These are phyloP conservation scores for Brachylomia viminalis DNA, from an alignment of 2,888 invertebrate species.

Conservation along the genomic window DNA sequence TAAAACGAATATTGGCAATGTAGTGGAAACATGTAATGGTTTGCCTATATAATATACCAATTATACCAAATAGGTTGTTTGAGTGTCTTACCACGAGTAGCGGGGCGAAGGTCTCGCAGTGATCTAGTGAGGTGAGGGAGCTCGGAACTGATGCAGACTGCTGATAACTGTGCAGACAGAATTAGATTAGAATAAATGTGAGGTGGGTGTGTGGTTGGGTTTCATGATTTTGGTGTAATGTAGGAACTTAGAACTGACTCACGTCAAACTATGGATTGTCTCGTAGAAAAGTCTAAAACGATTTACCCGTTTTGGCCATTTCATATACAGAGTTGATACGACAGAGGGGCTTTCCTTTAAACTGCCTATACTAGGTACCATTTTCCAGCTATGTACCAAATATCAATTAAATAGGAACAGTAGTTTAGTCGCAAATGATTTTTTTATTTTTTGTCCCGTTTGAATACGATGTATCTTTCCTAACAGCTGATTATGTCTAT, in stretches of 20 bases:
- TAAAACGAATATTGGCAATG: neutral
- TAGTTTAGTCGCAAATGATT: no score
- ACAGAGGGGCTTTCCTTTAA: no score
- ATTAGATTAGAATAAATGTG: slow-evolving; percentile 12
- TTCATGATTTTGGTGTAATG: neutral
- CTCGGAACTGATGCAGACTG: slow-evolving; percentile 23
- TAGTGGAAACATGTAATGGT: neutral
- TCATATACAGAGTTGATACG: no score
- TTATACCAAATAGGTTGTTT: neutral
- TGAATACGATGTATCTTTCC: no score
- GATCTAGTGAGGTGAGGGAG: neutral
- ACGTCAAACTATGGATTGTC: neutral
- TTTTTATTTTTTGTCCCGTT: no score
- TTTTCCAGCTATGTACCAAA: no score
- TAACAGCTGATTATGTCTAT: no score
- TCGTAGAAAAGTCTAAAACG: neutral
- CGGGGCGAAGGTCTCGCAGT: slow-evolving; percentile 21
- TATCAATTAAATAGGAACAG: no score
- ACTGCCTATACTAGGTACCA: no score
- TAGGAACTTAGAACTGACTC: slow-evolving; percentile 3
- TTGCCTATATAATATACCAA: neutral
- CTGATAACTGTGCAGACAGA: slow-evolving; percentile 7
- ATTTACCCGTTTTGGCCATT: neutral
- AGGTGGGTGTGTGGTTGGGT: no score
- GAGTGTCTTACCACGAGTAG: neutral